A percentile compares a stretch with the other conserved stretches of the same genome.
phyloP scores from a whole-genome alignment of 2,113 vertebrate species.

The Stictonetta naevosa region DNA sequence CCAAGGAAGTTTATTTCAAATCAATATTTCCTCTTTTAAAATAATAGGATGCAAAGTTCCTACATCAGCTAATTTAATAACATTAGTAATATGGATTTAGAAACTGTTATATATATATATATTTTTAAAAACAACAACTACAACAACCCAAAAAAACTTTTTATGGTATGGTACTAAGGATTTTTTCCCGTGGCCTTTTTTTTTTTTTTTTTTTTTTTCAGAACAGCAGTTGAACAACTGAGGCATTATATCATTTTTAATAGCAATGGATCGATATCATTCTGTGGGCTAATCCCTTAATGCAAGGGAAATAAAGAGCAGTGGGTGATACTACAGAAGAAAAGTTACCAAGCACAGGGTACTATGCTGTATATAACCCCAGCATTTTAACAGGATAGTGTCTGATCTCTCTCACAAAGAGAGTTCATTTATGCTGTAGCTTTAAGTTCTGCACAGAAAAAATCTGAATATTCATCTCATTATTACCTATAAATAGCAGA shows the following conservation, averaged over 20 bases:
- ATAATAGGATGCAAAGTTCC: not conserved
- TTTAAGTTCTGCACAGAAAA: not conserved
- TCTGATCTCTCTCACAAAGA: not conserved
- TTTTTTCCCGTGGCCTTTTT: not conserved
- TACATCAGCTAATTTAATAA: not conserved
- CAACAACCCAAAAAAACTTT: not conserved
- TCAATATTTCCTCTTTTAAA: not conserved
- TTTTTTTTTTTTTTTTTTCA: too few relatives aligned
- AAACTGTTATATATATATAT: not conserved
- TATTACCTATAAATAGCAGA: not conserved
- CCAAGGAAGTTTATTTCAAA: not conserved
- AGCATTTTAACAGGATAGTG: not conserved
- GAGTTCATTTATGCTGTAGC: rapidly evolving
- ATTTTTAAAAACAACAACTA: too few relatives aligned
- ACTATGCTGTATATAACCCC: not conserved
- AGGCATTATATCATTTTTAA: not conserved
- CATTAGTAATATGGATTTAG: not conserved
- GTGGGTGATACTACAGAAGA: not conserved
- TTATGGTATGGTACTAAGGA: not conserved
- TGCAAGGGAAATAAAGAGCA: not conserved
- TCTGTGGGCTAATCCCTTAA: not conserved
- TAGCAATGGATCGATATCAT: not conserved
- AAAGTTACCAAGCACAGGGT: not conserved
- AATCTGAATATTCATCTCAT: not conserved
- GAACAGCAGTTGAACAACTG: not conserved